phyloP scores from a whole-genome alignment of 2,888 invertebrate genomes.

The Tipula helvola region DNA sequence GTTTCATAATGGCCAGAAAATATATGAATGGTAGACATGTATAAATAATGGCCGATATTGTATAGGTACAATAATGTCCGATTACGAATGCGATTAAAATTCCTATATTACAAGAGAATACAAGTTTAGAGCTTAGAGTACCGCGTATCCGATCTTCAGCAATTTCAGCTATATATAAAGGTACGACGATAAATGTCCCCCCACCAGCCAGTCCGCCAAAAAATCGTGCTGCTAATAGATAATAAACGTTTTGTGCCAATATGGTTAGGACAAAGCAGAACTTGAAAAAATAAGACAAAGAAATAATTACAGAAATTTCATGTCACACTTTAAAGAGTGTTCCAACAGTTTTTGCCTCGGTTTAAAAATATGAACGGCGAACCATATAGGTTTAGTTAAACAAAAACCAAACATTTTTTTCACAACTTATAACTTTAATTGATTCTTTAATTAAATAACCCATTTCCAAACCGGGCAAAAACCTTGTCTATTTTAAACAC shows the following conservation, averaged over 20 bases:
- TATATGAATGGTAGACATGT: background rate
- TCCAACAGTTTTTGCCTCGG: too few species aligned
- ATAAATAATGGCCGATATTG: background rate
- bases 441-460: too few species aligned
- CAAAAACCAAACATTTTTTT: too few species aligned
- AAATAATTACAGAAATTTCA: background rate
- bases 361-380: too few species aligned
- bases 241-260: background rate
- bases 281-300: background rate
- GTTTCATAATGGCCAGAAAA: background rate
- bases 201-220: slow-evolving; percentile 13
- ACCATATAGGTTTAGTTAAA: too few species aligned
- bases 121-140: slow-evolving; percentile 10
- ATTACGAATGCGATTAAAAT: background rate
- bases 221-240: slow-evolving; percentile 11
- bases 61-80: background rate
- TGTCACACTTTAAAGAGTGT: background rate
- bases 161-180: slow-evolving; percentile 14
- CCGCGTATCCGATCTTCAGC: slow-evolving; percentile 13
- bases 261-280: slow-evolving; percentile 27
- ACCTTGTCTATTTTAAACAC: background rate
- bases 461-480: too few species aligned
- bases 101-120: slow-evolving; percentile 12
- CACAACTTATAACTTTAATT: too few species aligned
- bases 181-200: slow-evolving; percentile 10